Conservation (phyloP, 2,113 vertebrate genomes). For the Salvelinus sp. region DNA sequence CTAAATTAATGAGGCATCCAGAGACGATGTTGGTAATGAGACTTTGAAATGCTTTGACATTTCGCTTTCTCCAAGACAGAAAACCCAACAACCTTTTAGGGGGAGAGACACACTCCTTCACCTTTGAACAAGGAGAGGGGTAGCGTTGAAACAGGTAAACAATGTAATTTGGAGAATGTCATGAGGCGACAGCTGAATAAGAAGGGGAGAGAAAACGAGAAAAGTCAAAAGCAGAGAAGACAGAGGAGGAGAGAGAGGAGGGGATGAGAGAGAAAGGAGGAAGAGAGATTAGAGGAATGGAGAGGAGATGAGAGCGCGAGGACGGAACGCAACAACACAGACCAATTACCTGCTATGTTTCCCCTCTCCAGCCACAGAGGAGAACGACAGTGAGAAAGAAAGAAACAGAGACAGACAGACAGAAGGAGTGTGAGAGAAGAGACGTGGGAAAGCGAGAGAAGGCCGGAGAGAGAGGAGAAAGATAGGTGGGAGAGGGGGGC, state of each 20-base stretch:
- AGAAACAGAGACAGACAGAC: background rate
- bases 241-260: background rate
- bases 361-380: background rate
- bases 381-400: background rate
- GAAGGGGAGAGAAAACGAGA: slow-evolving; percentile 22
- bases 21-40: slow-evolving; percentile 46
- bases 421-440: no score
- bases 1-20: slow-evolving; percentile 22
- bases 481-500: background rate
- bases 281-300: background rate
- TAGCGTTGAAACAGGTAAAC: slow-evolving; percentile 43
- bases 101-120: slow-evolving; percentile 1
- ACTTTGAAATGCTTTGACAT: slow-evolving; percentile 53
- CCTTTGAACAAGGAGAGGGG: background rate
- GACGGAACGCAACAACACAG: background rate
- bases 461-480: slow-evolving; percentile 2
- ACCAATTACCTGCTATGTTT: slow-evolving; percentile 15
- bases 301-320: background rate
- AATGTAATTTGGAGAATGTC: slow-evolving; percentile 44
- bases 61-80: slow-evolving; percentile 26
- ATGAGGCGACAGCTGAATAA: slow-evolving; percentile 36
- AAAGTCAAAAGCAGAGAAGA: slow-evolving; percentile 28
- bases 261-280: background rate
- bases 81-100: slow-evolving; percentile 11
- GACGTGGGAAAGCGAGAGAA: background rate